These are phyloP conservation scores for Cheilosia variabilis DNA, from an alignment of 2,888 invertebrate genomes.

Conservation along the genomic window DNA sequence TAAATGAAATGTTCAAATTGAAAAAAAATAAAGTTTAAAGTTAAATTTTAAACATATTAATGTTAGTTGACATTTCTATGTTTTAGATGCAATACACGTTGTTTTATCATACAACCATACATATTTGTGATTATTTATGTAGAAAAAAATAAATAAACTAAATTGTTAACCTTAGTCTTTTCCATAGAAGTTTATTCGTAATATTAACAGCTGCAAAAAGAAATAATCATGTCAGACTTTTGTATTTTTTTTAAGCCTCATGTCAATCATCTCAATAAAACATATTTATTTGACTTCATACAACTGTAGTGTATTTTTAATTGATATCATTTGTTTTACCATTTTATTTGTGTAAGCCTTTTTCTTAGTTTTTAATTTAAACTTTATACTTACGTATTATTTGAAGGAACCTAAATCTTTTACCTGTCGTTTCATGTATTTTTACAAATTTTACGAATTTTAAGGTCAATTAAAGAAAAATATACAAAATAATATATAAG, in stretches of 20 bases:
- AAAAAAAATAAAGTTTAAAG: conserved; percentile 68
- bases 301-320: conserved; percentile 46
- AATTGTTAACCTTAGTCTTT: conserved; percentile 62
- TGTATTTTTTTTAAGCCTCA: conserved; percentile 74
- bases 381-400: conserved; percentile 13
- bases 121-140: conserved; percentile 70
- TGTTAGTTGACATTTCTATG: conserved; percentile 71
- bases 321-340: conserved; percentile 13
- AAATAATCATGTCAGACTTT: conserved; percentile 67
- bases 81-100: conserved; percentile 69
- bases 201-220: conserved; percentile 28
- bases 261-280: conserved; percentile 74
- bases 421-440: conserved; percentile 63
- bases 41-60: conserved; percentile 71
- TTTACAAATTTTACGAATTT: conserved; percentile 63
- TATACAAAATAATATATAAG: conserved; percentile 20
- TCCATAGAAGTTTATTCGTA: conserved; percentile 51
- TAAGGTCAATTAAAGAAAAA: conserved; percentile 70
- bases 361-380: conserved; percentile 4
- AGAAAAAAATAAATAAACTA: conserved; percentile 19
- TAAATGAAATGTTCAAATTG: conserved; percentile 64
- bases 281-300: conserved; percentile 73
- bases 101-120: conserved; percentile 68
- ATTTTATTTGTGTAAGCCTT: conserved; percentile 13
- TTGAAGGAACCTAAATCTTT: conserved; percentile 34